Evolutionary conservation across 2,797 vertebrate genomes (phyloP).

Genomic region (Leucoraja ocellata): DNA sequence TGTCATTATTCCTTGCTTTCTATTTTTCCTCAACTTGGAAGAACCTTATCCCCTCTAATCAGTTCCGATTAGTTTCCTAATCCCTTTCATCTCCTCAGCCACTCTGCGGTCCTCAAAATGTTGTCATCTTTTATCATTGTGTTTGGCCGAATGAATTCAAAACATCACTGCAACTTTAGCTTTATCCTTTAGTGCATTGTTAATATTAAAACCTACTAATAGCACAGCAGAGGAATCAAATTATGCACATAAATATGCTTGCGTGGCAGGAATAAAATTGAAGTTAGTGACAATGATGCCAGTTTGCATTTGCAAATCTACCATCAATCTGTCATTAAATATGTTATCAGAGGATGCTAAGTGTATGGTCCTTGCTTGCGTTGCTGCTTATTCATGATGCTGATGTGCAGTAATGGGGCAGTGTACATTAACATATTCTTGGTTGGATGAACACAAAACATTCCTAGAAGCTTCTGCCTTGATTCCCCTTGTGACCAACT

Average conservation of each 20-base stretch:
- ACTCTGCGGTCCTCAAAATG: conserved; percentile 46
- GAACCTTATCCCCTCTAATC: conserved; percentile 30
- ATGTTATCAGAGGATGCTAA: conserved; percentile 98
- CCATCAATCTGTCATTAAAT: conserved; percentile 98
- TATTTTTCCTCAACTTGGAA: not conserved
- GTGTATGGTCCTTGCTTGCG: conserved; percentile 76
- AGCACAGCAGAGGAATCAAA: conserved; percentile 80
- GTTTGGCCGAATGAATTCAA: conserved; percentile 74
- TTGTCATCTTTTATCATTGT: conserved; percentile 63
- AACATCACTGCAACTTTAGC: conserved; percentile 72
- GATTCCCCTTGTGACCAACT: conserved; percentile 74
- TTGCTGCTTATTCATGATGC: conserved; percentile 72
- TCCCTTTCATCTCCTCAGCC: conserved; percentile 41
- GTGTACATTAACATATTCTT: conserved; percentile 84
- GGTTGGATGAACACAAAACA: conserved; percentile 92
- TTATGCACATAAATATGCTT: conserved; percentile 87
- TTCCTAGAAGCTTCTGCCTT: conserved; percentile 78
- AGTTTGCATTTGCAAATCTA: conserved; percentile 86
- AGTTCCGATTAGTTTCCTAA: conserved; percentile 21
- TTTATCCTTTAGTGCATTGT: conserved; percentile 71
- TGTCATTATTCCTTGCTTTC: not conserved
- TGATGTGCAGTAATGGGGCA: conserved; percentile 90
- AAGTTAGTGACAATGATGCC: conserved; percentile 80
- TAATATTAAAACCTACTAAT: conserved; percentile 81
- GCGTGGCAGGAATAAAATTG: conserved; percentile 75